phyloP scores from a whole-genome alignment of 2,113 vertebrate genomes.

The Willisornis vidua region DNA sequence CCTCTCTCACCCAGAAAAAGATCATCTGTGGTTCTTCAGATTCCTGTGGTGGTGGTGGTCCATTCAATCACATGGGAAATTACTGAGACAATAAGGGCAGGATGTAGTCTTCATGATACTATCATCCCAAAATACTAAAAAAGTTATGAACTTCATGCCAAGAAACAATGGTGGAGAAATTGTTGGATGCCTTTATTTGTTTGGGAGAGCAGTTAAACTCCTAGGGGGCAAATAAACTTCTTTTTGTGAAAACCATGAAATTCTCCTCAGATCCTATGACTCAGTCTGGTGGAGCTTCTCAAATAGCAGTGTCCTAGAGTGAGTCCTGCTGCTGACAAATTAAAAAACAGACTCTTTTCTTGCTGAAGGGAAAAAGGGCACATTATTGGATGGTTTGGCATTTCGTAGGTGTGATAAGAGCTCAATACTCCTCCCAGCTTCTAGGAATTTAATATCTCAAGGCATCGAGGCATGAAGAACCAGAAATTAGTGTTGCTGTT shows the following conservation, averaged over 20 bases:
- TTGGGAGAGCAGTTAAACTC: rapidly evolving
- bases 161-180: not conserved
- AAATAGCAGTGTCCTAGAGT: not conserved
- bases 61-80: not conserved
- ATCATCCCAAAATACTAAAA: not conserved
- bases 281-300: not conserved
- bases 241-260: not conserved
- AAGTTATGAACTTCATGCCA: not conserved
- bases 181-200: not conserved
- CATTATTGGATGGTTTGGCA: not conserved
- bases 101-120: not conserved
- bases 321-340: not conserved
- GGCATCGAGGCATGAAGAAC: not conserved
- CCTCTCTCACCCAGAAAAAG: not conserved
- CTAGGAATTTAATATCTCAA: not conserved
- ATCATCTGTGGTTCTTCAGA: not conserved
- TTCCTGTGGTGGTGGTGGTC: not conserved
- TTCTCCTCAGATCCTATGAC: not conserved
- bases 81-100: not conserved
- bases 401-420: not conserved
- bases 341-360: not conserved
- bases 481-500: not conserved
- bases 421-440: not conserved
- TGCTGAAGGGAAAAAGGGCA: not conserved
- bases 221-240: not conserved